phyloP scores from a whole-genome alignment of 2,888 invertebrate species.

The Tenodera sinensis region DNA sequence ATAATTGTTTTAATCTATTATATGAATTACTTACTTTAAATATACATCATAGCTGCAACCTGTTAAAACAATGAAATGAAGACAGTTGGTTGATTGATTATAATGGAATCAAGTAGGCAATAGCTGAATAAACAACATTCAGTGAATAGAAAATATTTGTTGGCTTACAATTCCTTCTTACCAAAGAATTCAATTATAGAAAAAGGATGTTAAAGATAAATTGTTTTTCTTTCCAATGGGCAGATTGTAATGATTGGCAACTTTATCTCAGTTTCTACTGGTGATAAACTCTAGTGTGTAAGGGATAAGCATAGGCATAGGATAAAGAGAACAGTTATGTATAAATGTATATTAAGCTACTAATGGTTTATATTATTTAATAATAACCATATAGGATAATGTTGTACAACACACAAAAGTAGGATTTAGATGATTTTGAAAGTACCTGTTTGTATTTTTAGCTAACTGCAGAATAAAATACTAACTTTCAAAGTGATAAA shows the following conservation, averaged over 20 bases:
- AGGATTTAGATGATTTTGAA: background rate
- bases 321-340: background rate
- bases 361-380: background rate
- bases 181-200: background rate
- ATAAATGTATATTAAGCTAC: background rate
- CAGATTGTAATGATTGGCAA: background rate
- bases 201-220: background rate
- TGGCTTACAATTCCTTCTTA: background rate
- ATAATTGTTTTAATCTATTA: too few species aligned
- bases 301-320: background rate
- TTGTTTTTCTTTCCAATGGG: background rate
- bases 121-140: background rate
- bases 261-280: background rate
- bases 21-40: too few species aligned
- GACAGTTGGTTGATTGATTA: too few species aligned
- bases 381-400: background rate
- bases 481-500: background rate
- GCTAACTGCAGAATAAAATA: background rate
- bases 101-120: background rate
- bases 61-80: too few species aligned
- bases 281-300: background rate
- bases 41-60: too few species aligned
- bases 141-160: background rate
- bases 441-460: background rate
- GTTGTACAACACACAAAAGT: background rate